These are phyloP conservation scores for Taxidea taxus DNA, from an alignment of 2,113 vertebrate genomes.

Conservation along the genomic window DNA sequence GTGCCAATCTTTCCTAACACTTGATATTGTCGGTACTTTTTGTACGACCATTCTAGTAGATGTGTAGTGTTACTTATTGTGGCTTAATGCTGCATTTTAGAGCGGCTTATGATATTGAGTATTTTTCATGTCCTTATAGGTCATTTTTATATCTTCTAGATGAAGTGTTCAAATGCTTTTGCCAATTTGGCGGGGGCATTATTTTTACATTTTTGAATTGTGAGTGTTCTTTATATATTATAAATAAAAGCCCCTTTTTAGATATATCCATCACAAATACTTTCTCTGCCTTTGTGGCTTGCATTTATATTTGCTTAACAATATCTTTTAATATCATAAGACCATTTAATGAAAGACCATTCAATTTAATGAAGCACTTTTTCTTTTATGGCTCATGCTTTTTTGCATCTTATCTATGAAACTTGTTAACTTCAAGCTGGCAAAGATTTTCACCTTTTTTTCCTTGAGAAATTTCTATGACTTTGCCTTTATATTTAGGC, in stretches of 20 bases:
- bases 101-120: neutral
- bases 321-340: neutral
- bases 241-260: neutral
- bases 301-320: neutral
- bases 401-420: neutral
- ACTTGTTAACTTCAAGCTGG: neutral
- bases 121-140: neutral
- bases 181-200: neutral
- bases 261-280: neutral
- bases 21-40: neutral
- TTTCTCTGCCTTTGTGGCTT: neutral
- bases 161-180: neutral
- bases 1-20: neutral
- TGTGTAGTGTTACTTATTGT: neutral
- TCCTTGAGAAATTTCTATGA: neutral
- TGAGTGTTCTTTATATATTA: neutral
- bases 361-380: neutral
- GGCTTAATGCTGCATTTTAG: neutral
- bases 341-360: neutral
- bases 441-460: neutral
- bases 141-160: neutral
- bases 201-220: neutral
- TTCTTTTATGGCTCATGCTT: neutral
- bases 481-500: neutral
- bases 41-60: neutral